These are phyloP conservation scores for Tadarida brasiliensis DNA, from an alignment of 2,797 vertebrate species.

Conservation along the genomic window DNA sequence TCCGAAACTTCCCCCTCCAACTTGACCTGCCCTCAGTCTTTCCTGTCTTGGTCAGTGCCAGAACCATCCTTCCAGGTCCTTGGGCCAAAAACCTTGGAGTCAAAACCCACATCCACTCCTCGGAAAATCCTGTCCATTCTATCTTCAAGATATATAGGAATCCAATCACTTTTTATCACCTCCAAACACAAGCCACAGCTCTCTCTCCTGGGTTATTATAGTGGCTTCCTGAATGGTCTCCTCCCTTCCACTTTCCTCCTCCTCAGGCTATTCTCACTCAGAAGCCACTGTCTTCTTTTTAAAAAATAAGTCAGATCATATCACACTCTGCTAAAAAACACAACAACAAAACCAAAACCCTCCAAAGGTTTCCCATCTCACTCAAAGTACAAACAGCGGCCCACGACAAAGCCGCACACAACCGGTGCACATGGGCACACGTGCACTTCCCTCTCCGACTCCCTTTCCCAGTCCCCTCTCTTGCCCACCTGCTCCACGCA, in stretches of 20 bases:
- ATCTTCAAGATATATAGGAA: not conserved
- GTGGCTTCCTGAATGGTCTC: not conserved
- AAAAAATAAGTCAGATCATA: not conserved
- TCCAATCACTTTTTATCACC: not conserved
- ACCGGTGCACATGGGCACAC: no score
- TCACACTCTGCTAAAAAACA: not conserved
- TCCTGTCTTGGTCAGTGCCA: not conserved
- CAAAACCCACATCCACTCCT: not conserved
- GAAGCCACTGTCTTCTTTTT: not conserved
- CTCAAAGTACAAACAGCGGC: not conserved
- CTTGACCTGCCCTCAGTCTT: not conserved
- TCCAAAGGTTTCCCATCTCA: not conserved
- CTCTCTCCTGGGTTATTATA: not conserved
- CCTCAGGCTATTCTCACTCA: not conserved
- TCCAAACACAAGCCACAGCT: not conserved
- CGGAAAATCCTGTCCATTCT: not conserved
- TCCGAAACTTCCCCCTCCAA: not conserved
- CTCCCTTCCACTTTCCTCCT: not conserved
- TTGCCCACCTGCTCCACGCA: not conserved
- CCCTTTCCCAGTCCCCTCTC: not conserved
- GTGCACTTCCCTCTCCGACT: not conserved
- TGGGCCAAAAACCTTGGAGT: not conserved
- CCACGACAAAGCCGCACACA: fast-evolving
- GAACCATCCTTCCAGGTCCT: not conserved
- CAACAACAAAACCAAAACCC: not conserved